A percentile compares a stretch with the other conserved stretches of the same genome.
Evolutionary conservation across 2,888 invertebrate species (phyloP).

Genomic region (Chorisops tibialis): DNA sequence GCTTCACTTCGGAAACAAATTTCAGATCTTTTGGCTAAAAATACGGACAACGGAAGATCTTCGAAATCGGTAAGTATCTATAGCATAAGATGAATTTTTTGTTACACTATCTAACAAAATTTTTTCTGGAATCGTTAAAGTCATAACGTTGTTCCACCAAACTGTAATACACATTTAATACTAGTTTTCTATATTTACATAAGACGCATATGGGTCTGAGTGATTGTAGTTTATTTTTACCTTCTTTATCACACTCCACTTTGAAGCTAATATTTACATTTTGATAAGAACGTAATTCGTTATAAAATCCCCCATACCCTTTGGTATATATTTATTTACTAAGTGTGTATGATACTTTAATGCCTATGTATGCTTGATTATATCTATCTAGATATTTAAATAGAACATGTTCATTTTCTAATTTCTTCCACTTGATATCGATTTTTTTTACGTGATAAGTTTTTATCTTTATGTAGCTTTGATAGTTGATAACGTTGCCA

Average conservation of each 20-base stretch:
- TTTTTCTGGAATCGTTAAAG: background rate
- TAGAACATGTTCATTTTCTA: no score
- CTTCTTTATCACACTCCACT: slow-evolving; percentile 18
- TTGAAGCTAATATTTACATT: slow-evolving; percentile 26
- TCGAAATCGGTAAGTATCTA: slow-evolving; percentile 42
- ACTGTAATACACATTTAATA: background rate
- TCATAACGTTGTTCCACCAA: background rate
- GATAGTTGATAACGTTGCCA: no score
- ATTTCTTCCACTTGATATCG: slow-evolving; percentile 10
- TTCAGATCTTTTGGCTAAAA: slow-evolving; percentile 45
- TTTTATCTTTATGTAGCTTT: no score
- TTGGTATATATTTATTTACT: no score
- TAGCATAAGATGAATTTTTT: background rate
- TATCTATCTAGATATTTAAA: no score
- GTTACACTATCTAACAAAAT: background rate
- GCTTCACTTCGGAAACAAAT: slow-evolving; percentile 49
- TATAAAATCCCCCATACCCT: background rate
- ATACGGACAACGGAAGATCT: slow-evolving; percentile 38
- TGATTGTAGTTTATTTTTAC: background rate
- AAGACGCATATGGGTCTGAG: slow-evolving; percentile 12
- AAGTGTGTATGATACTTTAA: no score
- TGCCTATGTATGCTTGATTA: no score
- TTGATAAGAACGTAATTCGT: slow-evolving; percentile 26
- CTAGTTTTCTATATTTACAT: slow-evolving; percentile 1
- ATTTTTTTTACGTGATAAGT: background rate